A percentile compares a stretch with the other conserved stretches of the same genome.
phyloP scores from a whole-genome alignment of 2,888 invertebrate species.

The Drepana falcataria region DNA sequence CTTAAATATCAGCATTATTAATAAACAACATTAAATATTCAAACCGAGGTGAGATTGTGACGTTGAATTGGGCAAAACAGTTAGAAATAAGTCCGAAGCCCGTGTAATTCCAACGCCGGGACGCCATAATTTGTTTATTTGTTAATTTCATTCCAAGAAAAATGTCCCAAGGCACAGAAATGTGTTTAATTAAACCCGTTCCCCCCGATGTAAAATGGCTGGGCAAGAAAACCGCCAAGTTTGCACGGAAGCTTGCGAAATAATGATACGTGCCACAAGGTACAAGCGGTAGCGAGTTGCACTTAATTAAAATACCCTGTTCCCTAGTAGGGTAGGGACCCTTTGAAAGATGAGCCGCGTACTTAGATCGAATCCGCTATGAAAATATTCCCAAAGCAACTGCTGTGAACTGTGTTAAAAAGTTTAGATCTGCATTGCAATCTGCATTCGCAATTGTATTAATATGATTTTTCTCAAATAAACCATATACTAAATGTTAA shows the following conservation, averaged over 20 bases:
- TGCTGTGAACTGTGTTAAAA: too few species aligned
- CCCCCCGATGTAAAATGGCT: constrained; percentile 5
- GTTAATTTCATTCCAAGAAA: constrained; percentile 29
- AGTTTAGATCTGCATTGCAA: too few species aligned
- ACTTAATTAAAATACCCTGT: neutral
- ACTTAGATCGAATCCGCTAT: too few species aligned
- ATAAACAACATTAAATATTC: too few species aligned
- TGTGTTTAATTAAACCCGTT: constrained; percentile 58
- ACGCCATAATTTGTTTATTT: neutral
- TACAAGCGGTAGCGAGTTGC: constrained; percentile 16
- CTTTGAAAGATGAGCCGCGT: too few species aligned
- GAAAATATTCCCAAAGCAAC: too few species aligned
- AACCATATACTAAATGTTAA: too few species aligned
- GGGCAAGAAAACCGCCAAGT: constrained; percentile 39
- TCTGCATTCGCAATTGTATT: too few species aligned
- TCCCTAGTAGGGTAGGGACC: too few species aligned
- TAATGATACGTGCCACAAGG: constrained; percentile 21
- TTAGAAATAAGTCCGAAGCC: neutral
- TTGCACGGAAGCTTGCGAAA: constrained; percentile 27
- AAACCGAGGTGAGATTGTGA: too few species aligned
- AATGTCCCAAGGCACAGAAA: constrained; percentile 40
- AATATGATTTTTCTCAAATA: too few species aligned
- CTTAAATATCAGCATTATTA: too few species aligned
- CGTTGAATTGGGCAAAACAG: neutral
- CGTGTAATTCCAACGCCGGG: neutral